A percentile compares a stretch with the other conserved stretches of the same genome.
Evolutionary conservation across 2,888 invertebrate species (phyloP).

Genomic region (Caenorhabditis virilis): DNA sequence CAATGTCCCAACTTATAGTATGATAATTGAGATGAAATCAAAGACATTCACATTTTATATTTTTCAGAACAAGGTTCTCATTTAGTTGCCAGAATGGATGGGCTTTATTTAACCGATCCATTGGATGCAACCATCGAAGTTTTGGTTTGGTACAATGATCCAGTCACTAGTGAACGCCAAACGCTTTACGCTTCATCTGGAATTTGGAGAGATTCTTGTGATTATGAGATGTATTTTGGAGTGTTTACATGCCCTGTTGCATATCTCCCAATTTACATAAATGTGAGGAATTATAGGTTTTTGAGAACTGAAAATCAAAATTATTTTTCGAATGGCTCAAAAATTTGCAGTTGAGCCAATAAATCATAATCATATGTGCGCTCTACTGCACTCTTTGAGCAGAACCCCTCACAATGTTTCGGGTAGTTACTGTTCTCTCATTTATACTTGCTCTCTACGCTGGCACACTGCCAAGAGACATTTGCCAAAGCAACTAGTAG

Average conservation of each 20-base stretch:
- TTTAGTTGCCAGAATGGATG: constrained; percentile 50
- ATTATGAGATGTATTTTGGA: constrained; percentile 58
- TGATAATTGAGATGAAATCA: background rate
- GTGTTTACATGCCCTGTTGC: constrained; percentile 42
- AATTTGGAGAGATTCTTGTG: constrained; percentile 51
- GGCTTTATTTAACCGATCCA: constrained; percentile 39
- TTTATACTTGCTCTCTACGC: no score
- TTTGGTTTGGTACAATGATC: constrained; percentile 39
- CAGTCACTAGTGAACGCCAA: constrained; percentile 30
- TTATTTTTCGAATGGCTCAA: no score
- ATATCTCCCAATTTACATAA: constrained; percentile 44
- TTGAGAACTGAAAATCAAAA: no score
- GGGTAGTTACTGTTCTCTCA: no score
- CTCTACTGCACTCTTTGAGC: no score
- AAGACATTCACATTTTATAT: background rate
- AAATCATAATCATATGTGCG: no score
- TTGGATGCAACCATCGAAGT: constrained; percentile 36
- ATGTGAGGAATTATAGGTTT: no score
- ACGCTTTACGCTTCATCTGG: constrained; percentile 57
- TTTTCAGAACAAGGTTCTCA: constrained; percentile 39
- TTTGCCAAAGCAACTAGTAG: no score
- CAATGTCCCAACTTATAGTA: constrained; percentile 45
- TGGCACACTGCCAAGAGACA: no score
- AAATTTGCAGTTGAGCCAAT: no score
- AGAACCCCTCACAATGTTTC: no score